Evolutionary conservation across 92 coral and sea anemone genomes (phyloP), one percentile per base, ranked within the genome.

Genomic region (Phenganax subtilis): DNA sequence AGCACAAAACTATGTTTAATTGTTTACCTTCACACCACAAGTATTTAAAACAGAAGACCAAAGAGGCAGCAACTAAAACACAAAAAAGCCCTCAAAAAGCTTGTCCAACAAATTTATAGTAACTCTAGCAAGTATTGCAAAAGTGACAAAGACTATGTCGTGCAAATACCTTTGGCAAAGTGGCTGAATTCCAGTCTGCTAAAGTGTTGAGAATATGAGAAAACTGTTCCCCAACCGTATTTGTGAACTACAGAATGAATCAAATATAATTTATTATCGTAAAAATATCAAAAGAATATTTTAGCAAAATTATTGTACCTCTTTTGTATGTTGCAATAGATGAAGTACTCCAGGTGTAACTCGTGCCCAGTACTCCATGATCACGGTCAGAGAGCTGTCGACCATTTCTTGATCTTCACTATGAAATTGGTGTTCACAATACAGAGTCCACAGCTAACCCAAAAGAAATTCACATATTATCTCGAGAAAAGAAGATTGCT

Each of bases 291-390:
- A 30, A 12, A 53, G 25, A 1, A 27, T 30, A 8, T 44, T 25
- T 52, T 29, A 75, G 59, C 54, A 83, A 66, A 66, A 72, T 69
- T 53, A 28, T 29, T 88, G 68, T 75, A 94, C 98, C 88, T 94
- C 97, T 77, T 94, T 92, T 1, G 97, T 93, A 85, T 92, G 97
- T 8, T 90, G 89, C 4, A 94, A 87, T 5, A 94, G 88, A 64
- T 94, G 97, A 0, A 94, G 82, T 62, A 94, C 90, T 9, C 98
- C 98, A 2, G 97, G 98, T 1, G 98, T 94, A 6, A 94, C 96
- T 59, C 88, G 89, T 60, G 96, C 98, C 98, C 98, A 94, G 87
- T 88, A 94, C 87, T 94, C 98, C 88, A 92, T 94, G 27, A 94
- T 91, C 57, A 92, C 91, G 0, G 98, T 88, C 58, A 89, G 83